phyloP scores from a whole-genome alignment of 1,140 invertebrate genomes.

The Muscidifurax raptorellus region DNA sequence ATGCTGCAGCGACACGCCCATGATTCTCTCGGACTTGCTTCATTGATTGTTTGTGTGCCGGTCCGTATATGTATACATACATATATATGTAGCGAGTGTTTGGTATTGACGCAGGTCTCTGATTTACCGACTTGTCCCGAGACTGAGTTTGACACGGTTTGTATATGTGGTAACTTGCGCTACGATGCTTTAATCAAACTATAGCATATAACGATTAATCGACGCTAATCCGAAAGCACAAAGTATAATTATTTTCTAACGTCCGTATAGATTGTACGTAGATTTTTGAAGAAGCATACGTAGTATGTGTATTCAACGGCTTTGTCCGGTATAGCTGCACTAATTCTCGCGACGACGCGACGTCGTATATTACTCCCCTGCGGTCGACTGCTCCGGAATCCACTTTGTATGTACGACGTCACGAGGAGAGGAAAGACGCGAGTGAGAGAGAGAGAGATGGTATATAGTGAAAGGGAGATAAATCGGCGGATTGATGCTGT shows the following conservation, averaged over 20 bases:
- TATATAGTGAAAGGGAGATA: slow-evolving; percentile 37
- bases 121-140: neutral
- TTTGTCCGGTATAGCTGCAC: neutral
- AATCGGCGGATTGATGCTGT: slow-evolving; percentile 18
- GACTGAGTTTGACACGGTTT: neutral
- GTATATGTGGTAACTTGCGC: neutral
- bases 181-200: neutral
- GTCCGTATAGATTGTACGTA: neutral
- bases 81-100: too few relatives aligned
- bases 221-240: too few relatives aligned
- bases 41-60: neutral
- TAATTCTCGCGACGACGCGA: slow-evolving; percentile 31
- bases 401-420: slow-evolving; percentile 44
- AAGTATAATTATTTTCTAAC: too few relatives aligned
- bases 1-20: neutral
- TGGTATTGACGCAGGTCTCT: neutral
- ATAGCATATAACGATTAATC: too few relatives aligned
- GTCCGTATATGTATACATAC: too few relatives aligned
- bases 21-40: neutral
- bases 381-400: slow-evolving; percentile 46
- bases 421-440: neutral
- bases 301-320: neutral
- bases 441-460: neutral
- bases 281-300: neutral
- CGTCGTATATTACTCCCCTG: slow-evolving; percentile 44